Evolutionary conservation across 2,113 vertebrate genomes (phyloP).

Genomic region (Larimichthys crocea): DNA sequence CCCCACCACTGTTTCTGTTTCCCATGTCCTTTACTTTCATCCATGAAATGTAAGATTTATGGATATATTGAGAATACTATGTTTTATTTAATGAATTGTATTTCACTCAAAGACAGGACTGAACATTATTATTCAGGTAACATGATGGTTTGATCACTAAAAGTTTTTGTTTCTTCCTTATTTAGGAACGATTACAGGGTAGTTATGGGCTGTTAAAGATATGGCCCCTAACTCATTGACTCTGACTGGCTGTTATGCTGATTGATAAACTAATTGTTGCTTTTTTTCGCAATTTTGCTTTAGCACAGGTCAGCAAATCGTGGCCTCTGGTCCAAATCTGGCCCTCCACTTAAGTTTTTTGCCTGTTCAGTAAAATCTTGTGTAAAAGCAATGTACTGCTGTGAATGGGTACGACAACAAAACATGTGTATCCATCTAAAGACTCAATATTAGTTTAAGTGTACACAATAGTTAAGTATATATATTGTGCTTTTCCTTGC

Average conservation of each 20-base stretch:
- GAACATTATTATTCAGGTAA: neutral
- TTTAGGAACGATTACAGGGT: neutral
- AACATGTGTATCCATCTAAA: too few relatives aligned
- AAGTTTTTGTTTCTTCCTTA: neutral
- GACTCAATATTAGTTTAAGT: too few relatives aligned
- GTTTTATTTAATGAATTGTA: neutral
- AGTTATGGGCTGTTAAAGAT: neutral
- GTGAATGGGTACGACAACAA: too few relatives aligned
- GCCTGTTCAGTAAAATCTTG: neutral
- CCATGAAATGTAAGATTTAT: constrained; percentile 16
- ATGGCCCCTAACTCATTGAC: neutral
- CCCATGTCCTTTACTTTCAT: neutral
- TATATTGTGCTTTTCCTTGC: too few relatives aligned
- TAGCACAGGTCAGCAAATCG: neutral
- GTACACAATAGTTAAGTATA: too few relatives aligned
- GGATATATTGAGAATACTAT: neutral
- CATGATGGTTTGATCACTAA: neutral
- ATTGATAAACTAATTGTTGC: neutral
- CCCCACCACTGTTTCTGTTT: neutral
- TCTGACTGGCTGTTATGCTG: neutral
- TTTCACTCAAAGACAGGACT: neutral
- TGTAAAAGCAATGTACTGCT: too few relatives aligned
- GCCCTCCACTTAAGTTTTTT: neutral
- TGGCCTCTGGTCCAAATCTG: neutral
- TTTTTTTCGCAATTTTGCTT: neutral